Conservation (phyloP, 1,140 invertebrate species). For the Drosophila micromelanica region DNA sequence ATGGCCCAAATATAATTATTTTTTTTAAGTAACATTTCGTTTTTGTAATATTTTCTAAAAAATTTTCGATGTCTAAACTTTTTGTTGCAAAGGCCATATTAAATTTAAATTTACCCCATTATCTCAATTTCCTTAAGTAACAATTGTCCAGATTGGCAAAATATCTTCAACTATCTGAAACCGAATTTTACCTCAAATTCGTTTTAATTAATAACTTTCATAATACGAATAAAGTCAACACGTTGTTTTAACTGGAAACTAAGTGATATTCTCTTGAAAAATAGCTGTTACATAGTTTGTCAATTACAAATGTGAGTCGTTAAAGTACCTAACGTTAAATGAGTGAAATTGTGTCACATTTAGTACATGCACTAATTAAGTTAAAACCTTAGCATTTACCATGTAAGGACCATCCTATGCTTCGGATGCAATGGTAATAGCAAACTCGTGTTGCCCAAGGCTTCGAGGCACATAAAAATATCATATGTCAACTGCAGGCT, state of each 20-base stretch:
- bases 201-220: background rate
- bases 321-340: slow-evolving; percentile 18
- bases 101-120: too few species aligned
- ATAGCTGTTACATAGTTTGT: slow-evolving; percentile 21
- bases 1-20: too few species aligned
- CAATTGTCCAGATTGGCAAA: background rate
- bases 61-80: too few species aligned
- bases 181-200: background rate
- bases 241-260: background rate
- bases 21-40: too few species aligned
- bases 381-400: slow-evolving; percentile 79
- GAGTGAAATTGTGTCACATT: slow-evolving; percentile 61
- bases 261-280: slow-evolving; percentile 7
- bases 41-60: too few species aligned
- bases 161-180: background rate
- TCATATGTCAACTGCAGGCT: slow-evolving; percentile 78
- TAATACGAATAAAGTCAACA: background rate
- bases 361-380: slow-evolving; percentile 74
- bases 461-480: slow-evolving; percentile 72
- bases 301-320: slow-evolving; percentile 20
- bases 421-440: slow-evolving; percentile 54
- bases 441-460: slow-evolving; percentile 64
- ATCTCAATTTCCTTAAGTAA: too few species aligned
- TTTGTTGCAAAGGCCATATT: too few species aligned
- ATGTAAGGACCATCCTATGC: slow-evolving; percentile 44